Conservation (phyloP, 2,113 vertebrate genomes). For the Triplophysa dalaica region DNA sequence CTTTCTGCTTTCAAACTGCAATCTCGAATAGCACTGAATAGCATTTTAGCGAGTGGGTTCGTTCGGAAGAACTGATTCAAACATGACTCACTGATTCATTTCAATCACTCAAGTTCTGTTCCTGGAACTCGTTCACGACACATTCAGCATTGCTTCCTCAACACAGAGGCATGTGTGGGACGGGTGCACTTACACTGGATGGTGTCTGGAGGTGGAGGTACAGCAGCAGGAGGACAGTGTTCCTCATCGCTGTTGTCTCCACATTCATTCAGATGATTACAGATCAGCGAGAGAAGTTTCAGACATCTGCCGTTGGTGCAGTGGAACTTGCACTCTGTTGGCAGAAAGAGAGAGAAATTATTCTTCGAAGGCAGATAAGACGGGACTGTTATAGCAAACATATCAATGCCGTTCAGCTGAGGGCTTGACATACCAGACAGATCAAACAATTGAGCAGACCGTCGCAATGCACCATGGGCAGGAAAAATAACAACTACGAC, state of each 20-base stretch:
- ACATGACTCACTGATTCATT: too few species aligned
- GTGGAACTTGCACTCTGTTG: slow-evolving; percentile 97
- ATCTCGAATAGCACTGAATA: too few species aligned
- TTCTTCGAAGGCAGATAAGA: background rate
- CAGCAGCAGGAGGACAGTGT: slow-evolving; percentile 89
- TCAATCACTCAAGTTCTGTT: too few species aligned
- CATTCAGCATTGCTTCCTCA: background rate
- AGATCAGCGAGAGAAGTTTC: slow-evolving; percentile 90
- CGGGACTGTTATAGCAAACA: slow-evolving; percentile 3
- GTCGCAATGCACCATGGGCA: slow-evolving; percentile 22
- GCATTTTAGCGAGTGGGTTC: too few species aligned
- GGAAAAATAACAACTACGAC: slow-evolving; percentile 37
- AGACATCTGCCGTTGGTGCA: slow-evolving; percentile 95
- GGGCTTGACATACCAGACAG: slow-evolving; percentile 41
- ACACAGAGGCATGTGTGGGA: slow-evolving; percentile 14
- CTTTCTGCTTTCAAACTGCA: background rate
- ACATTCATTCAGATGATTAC: slow-evolving; percentile 95
- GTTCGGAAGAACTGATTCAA: too few species aligned
- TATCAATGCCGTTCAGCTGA: background rate
- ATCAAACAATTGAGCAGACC: slow-evolving; percentile 34
- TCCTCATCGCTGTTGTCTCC: slow-evolving; percentile 97
- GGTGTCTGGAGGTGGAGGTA: slow-evolving; percentile 83
- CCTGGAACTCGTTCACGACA: background rate
- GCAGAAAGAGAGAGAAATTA: slow-evolving; percentile 21
- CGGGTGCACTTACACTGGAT: slow-evolving; percentile 85